phyloP scores from a whole-genome alignment of 2,797 vertebrate genomes.

The Onychomys arenicola region DNA sequence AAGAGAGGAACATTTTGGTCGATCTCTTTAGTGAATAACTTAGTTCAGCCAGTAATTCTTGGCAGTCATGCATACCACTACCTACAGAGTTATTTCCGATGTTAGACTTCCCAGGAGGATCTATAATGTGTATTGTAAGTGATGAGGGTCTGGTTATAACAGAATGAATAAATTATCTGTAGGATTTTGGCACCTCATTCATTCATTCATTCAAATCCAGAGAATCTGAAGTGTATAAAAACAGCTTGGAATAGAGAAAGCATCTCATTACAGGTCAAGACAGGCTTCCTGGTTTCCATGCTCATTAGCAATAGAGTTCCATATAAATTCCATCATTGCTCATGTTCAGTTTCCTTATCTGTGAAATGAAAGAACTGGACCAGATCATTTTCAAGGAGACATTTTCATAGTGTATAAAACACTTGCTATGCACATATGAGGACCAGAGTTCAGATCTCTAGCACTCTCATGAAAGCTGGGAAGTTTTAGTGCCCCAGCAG shows the following conservation, averaged over 20 bases:
- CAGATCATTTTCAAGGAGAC: neutral
- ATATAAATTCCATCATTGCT: neutral
- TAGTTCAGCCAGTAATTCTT: conserved; percentile 52
- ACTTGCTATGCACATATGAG: neutral
- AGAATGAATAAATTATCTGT: neutral
- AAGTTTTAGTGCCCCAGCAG: neutral
- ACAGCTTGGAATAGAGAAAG: neutral
- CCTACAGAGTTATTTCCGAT: conserved; percentile 9
- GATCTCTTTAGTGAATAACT: conserved; percentile 33
- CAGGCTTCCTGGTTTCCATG: neutral
- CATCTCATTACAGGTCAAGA: neutral
- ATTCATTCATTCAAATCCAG: conserved; percentile 18
- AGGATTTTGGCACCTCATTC: neutral
- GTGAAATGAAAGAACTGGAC: neutral
- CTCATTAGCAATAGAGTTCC: neutral
- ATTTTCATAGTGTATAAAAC: neutral
- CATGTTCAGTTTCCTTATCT: neutral
- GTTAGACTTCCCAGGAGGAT: conserved; percentile 24
- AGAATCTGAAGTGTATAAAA: neutral
- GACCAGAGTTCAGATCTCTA: neutral
- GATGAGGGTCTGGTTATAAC: neutral
- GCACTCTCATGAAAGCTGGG: neutral
- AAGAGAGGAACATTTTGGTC: conserved; percentile 35
- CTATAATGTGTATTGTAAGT: neutral
- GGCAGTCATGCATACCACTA: neutral